Conservation (phyloP, 2,888 invertebrate genomes). For the Opisthograptis luteolata region DNA sequence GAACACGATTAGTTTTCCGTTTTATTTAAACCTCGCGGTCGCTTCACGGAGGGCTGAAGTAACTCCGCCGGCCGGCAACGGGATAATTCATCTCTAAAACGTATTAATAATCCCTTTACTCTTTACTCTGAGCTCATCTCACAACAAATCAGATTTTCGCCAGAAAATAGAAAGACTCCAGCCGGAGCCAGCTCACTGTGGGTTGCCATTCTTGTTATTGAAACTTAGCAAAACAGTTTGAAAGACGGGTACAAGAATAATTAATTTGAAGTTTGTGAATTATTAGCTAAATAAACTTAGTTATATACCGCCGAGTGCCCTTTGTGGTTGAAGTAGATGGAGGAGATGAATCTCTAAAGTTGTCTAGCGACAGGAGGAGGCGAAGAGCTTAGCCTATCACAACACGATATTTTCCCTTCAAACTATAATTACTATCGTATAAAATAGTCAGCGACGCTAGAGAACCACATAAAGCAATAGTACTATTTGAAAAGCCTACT, state of each 20-base stretch:
- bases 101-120: no score
- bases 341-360: constrained; percentile 1
- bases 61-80: constrained; percentile 13
- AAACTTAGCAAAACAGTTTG: constrained; percentile 4
- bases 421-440: no score
- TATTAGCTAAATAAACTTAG: constrained; percentile 10
- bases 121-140: no score
- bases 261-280: constrained; percentile 1
- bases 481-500: no score
- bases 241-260: neutral
- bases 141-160: no score
- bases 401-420: neutral
- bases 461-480: no score
- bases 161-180: no score
- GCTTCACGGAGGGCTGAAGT: neutral
- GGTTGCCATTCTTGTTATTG: no score
- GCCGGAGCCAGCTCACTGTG: no score
- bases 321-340: neutral
- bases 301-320: neutral
- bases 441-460: no score
- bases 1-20: constrained; percentile 25
- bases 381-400: neutral
- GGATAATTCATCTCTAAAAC: neutral
- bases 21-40: constrained; percentile 14
- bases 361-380: no score